Percentiles rank a stretch among this genome's conserved stretches.
phyloP scores from a whole-genome alignment of 2,113 vertebrate species.

The Platichthys stellatus region DNA sequence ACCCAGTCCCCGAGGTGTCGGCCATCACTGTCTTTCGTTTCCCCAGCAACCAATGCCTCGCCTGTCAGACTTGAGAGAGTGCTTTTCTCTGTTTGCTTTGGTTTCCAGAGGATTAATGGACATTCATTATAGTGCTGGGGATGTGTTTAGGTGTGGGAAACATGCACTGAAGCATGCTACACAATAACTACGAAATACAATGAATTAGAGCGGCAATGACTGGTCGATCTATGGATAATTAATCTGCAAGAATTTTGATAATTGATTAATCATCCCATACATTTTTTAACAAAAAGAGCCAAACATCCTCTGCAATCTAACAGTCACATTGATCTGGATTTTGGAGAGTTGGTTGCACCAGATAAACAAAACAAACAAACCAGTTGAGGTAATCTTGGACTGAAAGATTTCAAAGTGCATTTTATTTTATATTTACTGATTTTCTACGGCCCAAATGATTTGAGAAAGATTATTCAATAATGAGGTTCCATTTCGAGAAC shows the following conservation, averaged over 20 bases:
- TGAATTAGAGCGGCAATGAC: background rate
- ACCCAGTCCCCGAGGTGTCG: constrained; percentile 55
- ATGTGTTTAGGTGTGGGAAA: constrained; percentile 24
- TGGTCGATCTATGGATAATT: background rate
- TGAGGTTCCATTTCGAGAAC: constrained; percentile 1
- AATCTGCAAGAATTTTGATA: background rate
- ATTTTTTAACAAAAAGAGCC: background rate
- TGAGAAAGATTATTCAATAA: background rate
- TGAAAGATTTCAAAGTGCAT: background rate
- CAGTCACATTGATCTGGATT: background rate
- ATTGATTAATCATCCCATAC: background rate
- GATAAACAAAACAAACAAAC: background rate
- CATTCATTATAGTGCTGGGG: constrained; percentile 17
- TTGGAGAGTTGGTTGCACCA: background rate
- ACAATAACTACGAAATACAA: background rate
- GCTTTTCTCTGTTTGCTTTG: constrained; percentile 48
- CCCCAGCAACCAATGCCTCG: constrained; percentile 68
- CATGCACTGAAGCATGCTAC: background rate
- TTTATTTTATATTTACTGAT: background rate
- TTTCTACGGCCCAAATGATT: background rate
- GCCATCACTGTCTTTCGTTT: constrained; percentile 69
- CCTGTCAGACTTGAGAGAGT: constrained; percentile 46
- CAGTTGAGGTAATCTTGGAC: background rate
- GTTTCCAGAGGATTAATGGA: constrained; percentile 59
- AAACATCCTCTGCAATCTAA: background rate